phyloP scores from a whole-genome alignment of 2,797 vertebrate genomes.

The Leptoclinus maculatus region DNA sequence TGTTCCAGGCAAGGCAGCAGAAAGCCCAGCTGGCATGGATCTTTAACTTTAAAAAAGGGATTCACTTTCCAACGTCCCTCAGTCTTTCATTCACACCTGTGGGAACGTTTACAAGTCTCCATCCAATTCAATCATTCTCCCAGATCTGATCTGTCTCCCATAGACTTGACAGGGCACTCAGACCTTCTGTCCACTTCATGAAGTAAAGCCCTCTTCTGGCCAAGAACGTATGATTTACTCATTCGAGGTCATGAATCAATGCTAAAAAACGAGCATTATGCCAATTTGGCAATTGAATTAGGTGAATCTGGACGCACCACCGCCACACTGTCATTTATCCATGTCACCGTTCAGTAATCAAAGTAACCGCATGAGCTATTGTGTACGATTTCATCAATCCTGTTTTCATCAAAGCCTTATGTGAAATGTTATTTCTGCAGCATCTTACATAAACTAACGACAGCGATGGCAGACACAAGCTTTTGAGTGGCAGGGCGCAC shows the following conservation, averaged over 20 bases:
- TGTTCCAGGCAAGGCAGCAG: conserved; percentile 3
- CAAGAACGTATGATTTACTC: conserved; percentile 32
- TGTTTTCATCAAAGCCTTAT: conserved; percentile 59
- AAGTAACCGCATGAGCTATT: conserved; percentile 27
- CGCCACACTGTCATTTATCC: conserved; percentile 48
- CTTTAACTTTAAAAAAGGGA: not conserved
- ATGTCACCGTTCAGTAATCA: conserved; percentile 53
- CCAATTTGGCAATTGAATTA: conserved; percentile 55
- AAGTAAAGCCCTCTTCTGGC: conserved; percentile 30
- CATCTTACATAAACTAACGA: conserved; percentile 32
- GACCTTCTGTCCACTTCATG: conserved; percentile 32
- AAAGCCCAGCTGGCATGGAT: conserved; percentile 12
- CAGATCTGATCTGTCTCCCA: conserved; percentile 19
- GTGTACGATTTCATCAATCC: conserved; percentile 43
- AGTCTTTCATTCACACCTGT: conserved; percentile 20
- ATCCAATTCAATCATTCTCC: conserved; percentile 42
- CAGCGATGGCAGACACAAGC: conserved; percentile 29
- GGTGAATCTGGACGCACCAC: conserved; percentile 38
- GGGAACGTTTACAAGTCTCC: conserved; percentile 34
- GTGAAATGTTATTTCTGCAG: conserved; percentile 39
- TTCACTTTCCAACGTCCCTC: conserved; percentile 26
- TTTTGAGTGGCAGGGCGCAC: conserved; percentile 48
- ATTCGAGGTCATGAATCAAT: conserved; percentile 34
- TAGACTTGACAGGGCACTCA: conserved; percentile 36
- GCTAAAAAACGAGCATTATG: conserved; percentile 31